These are phyloP conservation scores for Panagrolaimus sp. DNA, from an alignment of 1,140 invertebrate genomes.

Conservation along the genomic window DNA sequence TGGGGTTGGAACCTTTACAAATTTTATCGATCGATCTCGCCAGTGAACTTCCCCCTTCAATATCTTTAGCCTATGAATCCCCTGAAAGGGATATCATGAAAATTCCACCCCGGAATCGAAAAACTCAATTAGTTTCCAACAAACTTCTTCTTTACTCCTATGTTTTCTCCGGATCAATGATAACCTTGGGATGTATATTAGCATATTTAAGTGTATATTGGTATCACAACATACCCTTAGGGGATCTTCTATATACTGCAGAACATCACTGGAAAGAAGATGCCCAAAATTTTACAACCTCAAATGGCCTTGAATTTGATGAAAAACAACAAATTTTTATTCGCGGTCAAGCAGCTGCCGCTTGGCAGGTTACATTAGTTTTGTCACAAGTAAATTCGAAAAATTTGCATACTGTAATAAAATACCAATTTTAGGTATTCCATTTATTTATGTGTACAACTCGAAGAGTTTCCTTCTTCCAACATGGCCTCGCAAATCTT, in stretches of 20 bases:
- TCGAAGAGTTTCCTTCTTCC: conserved; percentile 54
- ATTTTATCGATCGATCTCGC: conserved; percentile 50
- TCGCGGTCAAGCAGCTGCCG: conserved; percentile 47
- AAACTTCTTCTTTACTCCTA: conserved; percentile 44
- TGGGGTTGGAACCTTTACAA: conserved; percentile 48
- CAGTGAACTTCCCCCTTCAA: conserved; percentile 51
- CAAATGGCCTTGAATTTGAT: conserved; percentile 31
- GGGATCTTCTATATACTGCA: conserved; percentile 46
- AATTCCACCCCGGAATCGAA: conserved; percentile 46
- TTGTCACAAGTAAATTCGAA: conserved; percentile 38
- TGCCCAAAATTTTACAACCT: conserved; percentile 46
- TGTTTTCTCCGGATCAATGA: conserved; percentile 42
- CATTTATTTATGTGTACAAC: conserved; percentile 59
- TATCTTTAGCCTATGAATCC: conserved; percentile 60
- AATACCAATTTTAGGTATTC: conserved; percentile 45
- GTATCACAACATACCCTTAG: conserved; percentile 45
- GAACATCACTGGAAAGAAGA: conserved; percentile 49
- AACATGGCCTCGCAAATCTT: conserved; percentile 56
- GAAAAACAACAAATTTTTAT: conserved; percentile 43
- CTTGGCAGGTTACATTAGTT: conserved; percentile 51
- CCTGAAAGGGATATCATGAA: conserved; percentile 60
- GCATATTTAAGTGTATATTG: conserved; percentile 50
- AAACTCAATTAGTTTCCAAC: conserved; percentile 30
- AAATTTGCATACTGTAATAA: background rate
- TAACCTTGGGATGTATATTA: conserved; percentile 47